Percentiles rank a stretch among this genome's conserved stretches.
phyloP scores from a whole-genome alignment of 2,113 vertebrate genomes.

The Elgaria multicarinata region DNA sequence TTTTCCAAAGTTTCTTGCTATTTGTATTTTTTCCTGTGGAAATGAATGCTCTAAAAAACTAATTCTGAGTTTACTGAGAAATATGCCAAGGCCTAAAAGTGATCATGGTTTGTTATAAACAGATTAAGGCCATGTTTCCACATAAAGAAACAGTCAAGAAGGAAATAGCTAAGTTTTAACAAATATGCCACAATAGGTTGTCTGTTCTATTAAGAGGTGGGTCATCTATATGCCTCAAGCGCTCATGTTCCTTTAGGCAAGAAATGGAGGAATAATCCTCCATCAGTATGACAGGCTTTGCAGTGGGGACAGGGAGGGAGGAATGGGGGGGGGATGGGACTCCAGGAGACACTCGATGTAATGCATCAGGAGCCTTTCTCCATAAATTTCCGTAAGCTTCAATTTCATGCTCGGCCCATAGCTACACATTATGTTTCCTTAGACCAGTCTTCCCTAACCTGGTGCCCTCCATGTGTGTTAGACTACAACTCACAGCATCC shows the following conservation, averaged over 20 bases:
- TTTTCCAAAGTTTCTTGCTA: background rate
- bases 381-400: background rate
- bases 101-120: background rate
- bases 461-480: too few relatives aligned
- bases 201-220: background rate
- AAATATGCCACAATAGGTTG: background rate
- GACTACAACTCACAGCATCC: too few relatives aligned
- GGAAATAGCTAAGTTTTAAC: background rate
- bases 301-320: background rate
- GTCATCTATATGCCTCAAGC: background rate
- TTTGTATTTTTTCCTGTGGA: background rate
- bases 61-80: background rate
- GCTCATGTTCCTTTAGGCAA: background rate
- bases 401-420: background rate
- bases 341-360: background rate
- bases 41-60: background rate
- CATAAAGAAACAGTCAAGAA: background rate
- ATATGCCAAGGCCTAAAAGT: background rate
- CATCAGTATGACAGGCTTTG: background rate
- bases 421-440: background rate
- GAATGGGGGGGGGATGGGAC: background rate
- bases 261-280: background rate
- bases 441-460: too few relatives aligned
- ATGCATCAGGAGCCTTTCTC: background rate
- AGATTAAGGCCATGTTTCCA: background rate